Evolutionary conservation across 2,888 invertebrate genomes (phyloP), one percentile per base, ranked within the genome.

Genomic region (Cylloceria caligata): DNA sequence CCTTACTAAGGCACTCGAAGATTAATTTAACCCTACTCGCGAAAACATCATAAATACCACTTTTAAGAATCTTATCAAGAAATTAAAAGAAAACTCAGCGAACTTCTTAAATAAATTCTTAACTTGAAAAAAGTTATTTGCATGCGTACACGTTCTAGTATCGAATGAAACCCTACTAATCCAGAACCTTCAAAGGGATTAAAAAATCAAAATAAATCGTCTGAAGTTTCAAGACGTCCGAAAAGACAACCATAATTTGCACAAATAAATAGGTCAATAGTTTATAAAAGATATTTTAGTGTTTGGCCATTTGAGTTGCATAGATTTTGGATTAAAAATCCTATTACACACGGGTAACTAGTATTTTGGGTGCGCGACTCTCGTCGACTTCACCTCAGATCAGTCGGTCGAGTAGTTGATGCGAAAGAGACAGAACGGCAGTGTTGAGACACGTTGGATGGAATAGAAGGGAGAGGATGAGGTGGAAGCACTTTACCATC

Each of bases 401-500:
- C 68, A 83, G 81, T 72, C 76, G 79, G 75, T 79, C 76, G 73
- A 81, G 80, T 81, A 77, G 83, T 78, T 83, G 49, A 74, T 78
- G 72, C 72, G 72, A 75, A 75, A 82, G 77, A 77, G 78, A 74
- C 73, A 67, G 45, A 49, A 42, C 67, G 42, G 57, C 36, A 57
- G 34, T 34, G 39, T 57, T 16, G 42, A 57, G 71, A 27, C 27
- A 16, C n/a, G 72, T 75, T 68, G 36, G 74, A 76, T 82, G 79
- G 72, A 79, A 82, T 67, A 75, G 80, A 42, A 27, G n/a, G 60
- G 42, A 57, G 75, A 72, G 65, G 77, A 64, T 21, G 76, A 74
- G 71, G 72, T 79, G 84, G 81, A 81, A 84, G 81, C 76, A 84
- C 84, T 83, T 83, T 81, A 77, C 81, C 78, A 83, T 80, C 76